Conservation (phyloP, 2,888 invertebrate genomes). For the Fragum whitleyi region DNA sequence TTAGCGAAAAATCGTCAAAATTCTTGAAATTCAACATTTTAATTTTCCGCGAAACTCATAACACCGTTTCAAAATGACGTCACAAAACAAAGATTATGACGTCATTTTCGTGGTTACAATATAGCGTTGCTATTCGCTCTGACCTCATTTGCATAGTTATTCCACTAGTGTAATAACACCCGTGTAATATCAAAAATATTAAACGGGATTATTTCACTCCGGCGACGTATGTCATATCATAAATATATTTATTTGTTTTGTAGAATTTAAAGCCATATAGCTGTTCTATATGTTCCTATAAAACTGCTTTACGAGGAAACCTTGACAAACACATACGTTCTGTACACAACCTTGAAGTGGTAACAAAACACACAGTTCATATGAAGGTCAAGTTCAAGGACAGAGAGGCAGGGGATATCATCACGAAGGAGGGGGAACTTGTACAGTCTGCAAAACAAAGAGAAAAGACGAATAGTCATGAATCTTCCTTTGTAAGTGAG, state of each 20-base stretch:
- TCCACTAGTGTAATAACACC: too few relatives aligned
- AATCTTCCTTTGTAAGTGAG: not conserved
- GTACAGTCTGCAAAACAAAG: slow-evolving; percentile 10
- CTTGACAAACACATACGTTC: slow-evolving; percentile 59
- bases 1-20: too few relatives aligned
- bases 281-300: slow-evolving; percentile 52
- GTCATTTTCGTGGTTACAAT: too few relatives aligned
- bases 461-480: not conserved
- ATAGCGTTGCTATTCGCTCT: too few relatives aligned
- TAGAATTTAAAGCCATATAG: slow-evolving; percentile 56
- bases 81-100: too few relatives aligned
- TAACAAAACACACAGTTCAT: slow-evolving; percentile 54
- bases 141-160: too few relatives aligned
- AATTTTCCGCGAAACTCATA: too few relatives aligned
- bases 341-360: slow-evolving; percentile 56
- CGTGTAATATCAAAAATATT: too few relatives aligned
- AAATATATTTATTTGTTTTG: not conserved
- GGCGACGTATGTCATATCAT: too few relatives aligned
- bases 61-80: too few relatives aligned
- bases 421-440: slow-evolving; percentile 39
- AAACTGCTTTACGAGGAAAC: slow-evolving; percentile 58
- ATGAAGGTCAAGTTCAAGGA: slow-evolving; percentile 51
- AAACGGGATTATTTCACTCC: too few relatives aligned
- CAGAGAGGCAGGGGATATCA: slow-evolving; percentile 43
- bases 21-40: too few relatives aligned